A percentile compares a stretch with the other conserved stretches of the same genome.
Conservation (phyloP, 2,113 vertebrate genomes). For the Asarcornis scutulata region DNA sequence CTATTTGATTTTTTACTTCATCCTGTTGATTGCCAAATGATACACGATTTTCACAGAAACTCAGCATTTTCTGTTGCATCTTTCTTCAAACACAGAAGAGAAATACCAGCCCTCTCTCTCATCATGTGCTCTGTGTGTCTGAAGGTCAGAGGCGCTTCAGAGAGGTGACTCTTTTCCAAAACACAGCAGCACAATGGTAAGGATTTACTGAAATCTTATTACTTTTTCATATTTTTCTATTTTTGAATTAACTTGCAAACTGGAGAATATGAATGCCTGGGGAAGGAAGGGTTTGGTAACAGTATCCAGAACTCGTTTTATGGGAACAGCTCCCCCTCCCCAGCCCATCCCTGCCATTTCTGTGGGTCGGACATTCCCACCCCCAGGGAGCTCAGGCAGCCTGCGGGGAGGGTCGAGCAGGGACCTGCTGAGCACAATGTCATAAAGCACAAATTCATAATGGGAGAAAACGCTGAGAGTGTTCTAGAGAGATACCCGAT, state of each 20-base stretch:
- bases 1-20: constrained; percentile 1
- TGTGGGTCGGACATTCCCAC: not conserved
- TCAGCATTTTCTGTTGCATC: not conserved
- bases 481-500: accelerated
- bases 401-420: not conserved
- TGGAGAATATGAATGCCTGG: not conserved
- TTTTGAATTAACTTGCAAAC: not conserved
- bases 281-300: not conserved
- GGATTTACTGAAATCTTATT: not conserved
- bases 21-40: not conserved
- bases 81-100: not conserved
- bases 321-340: not conserved
- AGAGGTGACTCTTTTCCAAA: not conserved
- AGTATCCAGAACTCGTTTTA: not conserved
- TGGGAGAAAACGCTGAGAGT: accelerated
- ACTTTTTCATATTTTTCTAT: not conserved
- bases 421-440: accelerated
- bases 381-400: not conserved
- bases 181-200: accelerated
- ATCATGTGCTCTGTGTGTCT: not conserved
- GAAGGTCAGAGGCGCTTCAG: not conserved
- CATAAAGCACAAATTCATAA: accelerated
- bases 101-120: not conserved
- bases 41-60: not conserved
- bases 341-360: not conserved